phyloP scores from a whole-genome alignment of 2,113 vertebrate genomes.

The Loxodonta africana region DNA sequence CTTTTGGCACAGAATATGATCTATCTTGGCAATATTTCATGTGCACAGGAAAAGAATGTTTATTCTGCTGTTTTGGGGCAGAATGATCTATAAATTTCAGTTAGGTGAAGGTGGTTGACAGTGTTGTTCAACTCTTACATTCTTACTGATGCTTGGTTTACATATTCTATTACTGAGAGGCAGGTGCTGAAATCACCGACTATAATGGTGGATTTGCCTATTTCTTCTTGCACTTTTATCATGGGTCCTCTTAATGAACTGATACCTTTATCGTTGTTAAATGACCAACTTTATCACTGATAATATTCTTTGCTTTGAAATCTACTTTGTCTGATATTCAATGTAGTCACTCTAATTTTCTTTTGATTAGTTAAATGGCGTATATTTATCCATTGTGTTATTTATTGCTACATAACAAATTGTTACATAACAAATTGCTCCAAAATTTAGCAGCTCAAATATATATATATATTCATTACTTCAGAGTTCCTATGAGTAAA shows the following conservation, averaged over 20 bases:
- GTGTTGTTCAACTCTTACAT: neutral
- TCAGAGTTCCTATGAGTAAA: neutral
- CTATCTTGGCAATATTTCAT: neutral
- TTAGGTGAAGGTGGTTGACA: neutral
- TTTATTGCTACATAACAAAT: neutral
- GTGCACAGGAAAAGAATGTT: neutral
- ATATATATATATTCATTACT: neutral
- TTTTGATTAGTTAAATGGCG: neutral
- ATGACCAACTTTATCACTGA: neutral
- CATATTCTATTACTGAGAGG: neutral
- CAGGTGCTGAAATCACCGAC: neutral
- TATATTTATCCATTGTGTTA: neutral
- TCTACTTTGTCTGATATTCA: neutral
- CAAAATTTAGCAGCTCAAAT: neutral
- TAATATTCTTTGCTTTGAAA: slow-evolving; percentile 31
- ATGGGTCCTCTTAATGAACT: neutral
- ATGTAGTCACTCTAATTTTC: neutral
- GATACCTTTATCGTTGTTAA: neutral
- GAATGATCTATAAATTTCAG: neutral
- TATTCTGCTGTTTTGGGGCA: neutral
- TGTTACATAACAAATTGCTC: too few relatives aligned
- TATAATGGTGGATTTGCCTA: neutral
- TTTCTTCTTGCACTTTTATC: too few relatives aligned
- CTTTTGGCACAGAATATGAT: neutral
- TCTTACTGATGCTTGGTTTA: neutral